These are phyloP conservation scores for Gyrodactylus salaris DNA, from an alignment of 1,140 invertebrate species.

Conservation along the genomic window DNA sequence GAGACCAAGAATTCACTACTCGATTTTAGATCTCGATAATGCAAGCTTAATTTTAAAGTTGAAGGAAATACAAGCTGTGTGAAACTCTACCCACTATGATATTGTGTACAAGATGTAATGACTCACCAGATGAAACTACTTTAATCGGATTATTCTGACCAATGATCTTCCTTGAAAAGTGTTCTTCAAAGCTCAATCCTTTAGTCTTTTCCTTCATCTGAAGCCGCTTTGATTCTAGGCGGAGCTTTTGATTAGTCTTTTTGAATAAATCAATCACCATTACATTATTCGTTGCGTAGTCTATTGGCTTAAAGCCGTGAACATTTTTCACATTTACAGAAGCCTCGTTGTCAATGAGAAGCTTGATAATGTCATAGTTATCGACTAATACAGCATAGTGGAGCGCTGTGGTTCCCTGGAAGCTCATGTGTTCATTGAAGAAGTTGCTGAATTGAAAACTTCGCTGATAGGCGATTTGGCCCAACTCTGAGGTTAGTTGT, in stretches of 20 bases:
- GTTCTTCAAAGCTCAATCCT: constrained; percentile 46
- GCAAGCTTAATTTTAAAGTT: no score
- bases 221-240: neutral
- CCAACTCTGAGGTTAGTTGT: neutral
- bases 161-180: constrained; percentile 45
- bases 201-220: constrained; percentile 18
- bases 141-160: constrained; percentile 57
- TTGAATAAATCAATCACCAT: neutral
- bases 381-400: constrained; percentile 53
- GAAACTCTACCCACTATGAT: neutral
- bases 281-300: constrained; percentile 27
- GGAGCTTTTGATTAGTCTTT: neutral
- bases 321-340: constrained; percentile 31
- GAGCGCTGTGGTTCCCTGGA: constrained; percentile 47
- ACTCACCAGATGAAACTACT: constrained; percentile 34
- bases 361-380: constrained; percentile 25
- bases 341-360: constrained; percentile 22
- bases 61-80: neutral
- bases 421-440: constrained; percentile 20
- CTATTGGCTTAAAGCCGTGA: constrained; percentile 36
- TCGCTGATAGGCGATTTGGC: neutral
- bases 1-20: no score
- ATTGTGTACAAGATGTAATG: neutral
- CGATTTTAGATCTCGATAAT: no score
- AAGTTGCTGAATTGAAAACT: neutral